These are phyloP conservation scores for Steatocranus sp. DNA, from an alignment of 2,797 vertebrate species.

Conservation along the genomic window DNA sequence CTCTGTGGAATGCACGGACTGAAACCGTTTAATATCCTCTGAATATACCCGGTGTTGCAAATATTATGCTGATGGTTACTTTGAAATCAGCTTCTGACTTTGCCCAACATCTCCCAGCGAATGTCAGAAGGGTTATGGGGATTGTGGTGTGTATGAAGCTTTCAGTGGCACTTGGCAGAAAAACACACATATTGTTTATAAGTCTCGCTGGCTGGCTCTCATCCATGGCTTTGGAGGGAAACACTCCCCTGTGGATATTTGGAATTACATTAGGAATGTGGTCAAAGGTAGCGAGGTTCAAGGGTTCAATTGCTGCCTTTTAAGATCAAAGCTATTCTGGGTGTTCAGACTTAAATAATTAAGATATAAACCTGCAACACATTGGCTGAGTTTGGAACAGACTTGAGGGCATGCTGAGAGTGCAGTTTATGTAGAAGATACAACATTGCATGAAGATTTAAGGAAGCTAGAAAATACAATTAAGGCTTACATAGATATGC, in stretches of 20 bases:
- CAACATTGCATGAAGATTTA: neutral
- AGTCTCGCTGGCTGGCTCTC: neutral
- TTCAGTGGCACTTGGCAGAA: slow-evolving; percentile 19
- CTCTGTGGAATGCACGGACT: slow-evolving; percentile 46
- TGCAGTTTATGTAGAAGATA: neutral
- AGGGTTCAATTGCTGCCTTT: slow-evolving; percentile 52
- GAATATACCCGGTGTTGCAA: slow-evolving; percentile 26
- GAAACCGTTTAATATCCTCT: slow-evolving; percentile 56
- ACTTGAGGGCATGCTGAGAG: neutral
- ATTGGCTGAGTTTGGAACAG: slow-evolving; percentile 11
- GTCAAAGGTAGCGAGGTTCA: slow-evolving; percentile 54
- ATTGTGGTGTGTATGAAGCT: slow-evolving; percentile 32
- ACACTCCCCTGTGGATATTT: slow-evolving; percentile 46
- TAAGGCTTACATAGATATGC: neutral
- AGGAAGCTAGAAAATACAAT: neutral
- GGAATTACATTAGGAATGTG: slow-evolving; percentile 65
- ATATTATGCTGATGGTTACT: slow-evolving; percentile 49
- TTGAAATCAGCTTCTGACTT: slow-evolving; percentile 62
- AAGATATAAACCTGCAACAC: slow-evolving; percentile 29
- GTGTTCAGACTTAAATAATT: slow-evolving; percentile 43
- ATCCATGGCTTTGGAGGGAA: slow-evolving; percentile 30
- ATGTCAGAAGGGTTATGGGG: slow-evolving; percentile 37
- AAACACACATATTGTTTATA: slow-evolving; percentile 33
- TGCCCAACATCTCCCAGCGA: slow-evolving; percentile 40
- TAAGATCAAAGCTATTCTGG: slow-evolving; percentile 49